Evolutionary conservation across 2,113 vertebrate species (phyloP), one percentile per base, ranked within the genome.

Genomic region (Microcebus lehilahytsara): DNA sequence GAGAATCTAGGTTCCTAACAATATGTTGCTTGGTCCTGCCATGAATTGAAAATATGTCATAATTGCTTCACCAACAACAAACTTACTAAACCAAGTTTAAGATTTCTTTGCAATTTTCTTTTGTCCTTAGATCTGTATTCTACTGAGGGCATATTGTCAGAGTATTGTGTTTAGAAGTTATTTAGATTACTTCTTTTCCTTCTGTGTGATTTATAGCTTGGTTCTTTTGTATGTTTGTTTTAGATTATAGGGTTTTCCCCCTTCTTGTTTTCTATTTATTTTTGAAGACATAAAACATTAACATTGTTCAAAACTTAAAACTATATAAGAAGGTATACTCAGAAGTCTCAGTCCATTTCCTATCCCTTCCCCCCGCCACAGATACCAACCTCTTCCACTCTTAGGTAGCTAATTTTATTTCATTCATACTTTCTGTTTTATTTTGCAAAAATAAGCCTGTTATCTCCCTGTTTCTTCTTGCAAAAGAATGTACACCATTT

Each of bases 211-310:
- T n/a, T 8, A 67, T 42, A 64, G 69, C 86, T 69, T 62, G 42
- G 17, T 77, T 91, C 10, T 91, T 91, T 83, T 79, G 32, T 96
- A 91, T 62, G 19, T 95, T 87, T 95, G 19, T 22, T 69, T 88
- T 92, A 58, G 46, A 13, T 72, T 80, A 78, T 72, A 40, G 27
- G 12, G 69, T 84, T 93, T 81, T 77, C 23, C 53, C 27, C 22
- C 53, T 74, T 60, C 53, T 72, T 80, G 58, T 56, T 95, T 46
- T 72, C n/a, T 93, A 10, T 78, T 79, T 92, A 77, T 42, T 86
- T 95, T 86, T 78, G 58, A 79, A 81, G 90, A 66, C 53, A 81
- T 62, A 93, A 77, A 72, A 58, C n/a, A 60, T 84, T 66, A 81
- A 78, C 27, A 58, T 79, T 64, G 46, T 67, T 95, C 51, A 93